Evolutionary conservation across 2,113 vertebrate genomes (phyloP).

Genomic region (Sturnira hondurensis): DNA sequence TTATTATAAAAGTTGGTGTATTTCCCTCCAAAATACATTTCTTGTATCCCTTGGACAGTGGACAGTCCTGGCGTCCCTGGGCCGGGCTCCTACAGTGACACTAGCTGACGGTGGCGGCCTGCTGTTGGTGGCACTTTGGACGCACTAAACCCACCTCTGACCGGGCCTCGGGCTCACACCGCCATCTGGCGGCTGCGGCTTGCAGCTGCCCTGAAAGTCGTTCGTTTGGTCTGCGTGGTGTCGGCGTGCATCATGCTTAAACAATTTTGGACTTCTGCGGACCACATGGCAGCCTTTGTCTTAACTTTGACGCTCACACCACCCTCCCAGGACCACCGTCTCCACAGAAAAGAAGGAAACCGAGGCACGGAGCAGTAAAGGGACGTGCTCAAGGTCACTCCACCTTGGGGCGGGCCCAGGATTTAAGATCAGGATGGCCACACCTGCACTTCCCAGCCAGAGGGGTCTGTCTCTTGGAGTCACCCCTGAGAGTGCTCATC

Average conservation of each 20-base stretch:
- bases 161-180: background rate
- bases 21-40: background rate
- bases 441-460: background rate
- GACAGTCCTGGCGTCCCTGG: background rate
- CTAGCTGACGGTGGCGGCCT: background rate
- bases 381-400: background rate
- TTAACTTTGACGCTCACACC: background rate
- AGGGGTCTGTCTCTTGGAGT: background rate
- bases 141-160: background rate
- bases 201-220: background rate
- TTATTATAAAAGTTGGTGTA: background rate
- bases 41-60: background rate
- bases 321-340: background rate
- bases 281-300: background rate
- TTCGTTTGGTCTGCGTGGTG: background rate
- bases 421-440: background rate
- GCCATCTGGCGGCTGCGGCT: background rate
- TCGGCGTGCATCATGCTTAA: accelerated
- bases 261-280: background rate
- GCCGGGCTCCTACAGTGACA: background rate
- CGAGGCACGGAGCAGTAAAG: background rate
- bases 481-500: background rate
- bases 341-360: background rate
- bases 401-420: background rate
- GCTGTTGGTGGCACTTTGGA: background rate